Conservation (phyloP, 2,113 vertebrate species). For the Hemicordylus capensis region DNA sequence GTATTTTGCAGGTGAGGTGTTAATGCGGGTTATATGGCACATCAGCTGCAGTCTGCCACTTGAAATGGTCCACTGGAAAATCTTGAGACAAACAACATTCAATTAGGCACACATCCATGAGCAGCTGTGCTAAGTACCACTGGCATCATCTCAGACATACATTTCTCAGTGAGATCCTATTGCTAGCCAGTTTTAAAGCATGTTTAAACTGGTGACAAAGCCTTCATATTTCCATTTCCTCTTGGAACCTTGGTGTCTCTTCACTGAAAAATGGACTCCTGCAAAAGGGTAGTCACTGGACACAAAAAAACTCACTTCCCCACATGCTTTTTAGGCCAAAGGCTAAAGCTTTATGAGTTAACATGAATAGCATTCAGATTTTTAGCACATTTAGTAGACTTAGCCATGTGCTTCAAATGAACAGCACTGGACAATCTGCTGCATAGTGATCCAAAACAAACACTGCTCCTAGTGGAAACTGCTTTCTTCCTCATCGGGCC, state of each 20-base stretch:
- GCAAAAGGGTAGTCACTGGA: conserved; percentile 29
- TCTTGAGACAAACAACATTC: conserved; percentile 60
- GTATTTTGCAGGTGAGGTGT: conserved; percentile 60
- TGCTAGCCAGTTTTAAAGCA: conserved; percentile 40
- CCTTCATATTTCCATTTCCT: conserved; percentile 58
- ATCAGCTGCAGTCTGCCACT: conserved; percentile 59
- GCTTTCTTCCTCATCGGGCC: conserved; percentile 40
- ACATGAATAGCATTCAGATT: conserved; percentile 48
- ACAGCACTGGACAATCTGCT: conserved; percentile 44
- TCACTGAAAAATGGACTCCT: conserved; percentile 54
- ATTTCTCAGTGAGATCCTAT: conserved; percentile 35
- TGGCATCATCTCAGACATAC: conserved; percentile 29
- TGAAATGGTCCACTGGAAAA: conserved; percentile 55
- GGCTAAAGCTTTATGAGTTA: conserved; percentile 59
- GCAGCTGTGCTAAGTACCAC: conserved; percentile 53
- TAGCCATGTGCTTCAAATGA: conserved; percentile 60
- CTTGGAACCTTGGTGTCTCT: conserved; percentile 42
- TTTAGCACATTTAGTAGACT: conserved; percentile 40
- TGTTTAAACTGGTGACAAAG: conserved; percentile 56
- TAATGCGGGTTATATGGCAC: conserved; percentile 43
- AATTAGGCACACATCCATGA: conserved; percentile 50
- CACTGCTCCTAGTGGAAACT: conserved; percentile 37
- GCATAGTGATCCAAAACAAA: conserved; percentile 53
- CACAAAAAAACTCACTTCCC: conserved; percentile 25
- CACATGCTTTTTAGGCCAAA: conserved; percentile 47